phyloP scores from a whole-genome alignment of 1,140 invertebrate species.

The Oedothorax gibbosus region DNA sequence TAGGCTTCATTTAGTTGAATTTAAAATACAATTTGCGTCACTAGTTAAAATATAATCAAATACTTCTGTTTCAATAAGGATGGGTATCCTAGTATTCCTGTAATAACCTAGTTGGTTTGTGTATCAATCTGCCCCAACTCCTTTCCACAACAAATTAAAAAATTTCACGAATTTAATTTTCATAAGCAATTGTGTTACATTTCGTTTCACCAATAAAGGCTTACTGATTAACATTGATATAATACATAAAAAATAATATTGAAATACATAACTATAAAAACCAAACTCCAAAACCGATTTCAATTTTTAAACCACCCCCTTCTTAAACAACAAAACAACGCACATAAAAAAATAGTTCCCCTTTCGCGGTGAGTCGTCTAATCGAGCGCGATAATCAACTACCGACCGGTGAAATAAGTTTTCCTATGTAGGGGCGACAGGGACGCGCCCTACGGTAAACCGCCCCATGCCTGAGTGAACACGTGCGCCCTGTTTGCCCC shows the following conservation, averaged over 20 bases:
- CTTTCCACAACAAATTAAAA: too few relatives aligned
- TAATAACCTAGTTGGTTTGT: too few relatives aligned
- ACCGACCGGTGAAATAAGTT: conserved; percentile 55
- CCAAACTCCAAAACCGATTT: background rate
- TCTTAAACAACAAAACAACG: background rate
- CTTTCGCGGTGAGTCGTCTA: background rate
- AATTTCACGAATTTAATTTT: too few relatives aligned
- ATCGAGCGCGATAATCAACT: conserved; percentile 55
- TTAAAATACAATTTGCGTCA: too few relatives aligned
- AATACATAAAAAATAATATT: background rate
- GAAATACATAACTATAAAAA: background rate
- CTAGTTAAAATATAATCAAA: too few relatives aligned
- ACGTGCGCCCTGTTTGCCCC: conserved; percentile 20
- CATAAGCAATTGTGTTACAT: too few relatives aligned
- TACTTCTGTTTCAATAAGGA: too few relatives aligned
- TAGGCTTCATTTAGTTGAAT: too few relatives aligned
- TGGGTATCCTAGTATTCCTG: too few relatives aligned
- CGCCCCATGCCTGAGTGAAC: conserved; percentile 15
- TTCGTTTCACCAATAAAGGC: too few relatives aligned
- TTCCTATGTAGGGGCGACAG: conserved; percentile 21
- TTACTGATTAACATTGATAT: too few relatives aligned
- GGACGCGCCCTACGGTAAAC: conserved; percentile 37
- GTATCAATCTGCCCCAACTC: too few relatives aligned
- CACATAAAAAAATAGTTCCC: background rate
- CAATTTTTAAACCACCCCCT: conserved; percentile 12